phyloP scores from a whole-genome alignment of 2,888 invertebrate genomes.

The Teleiodes luculella region DNA sequence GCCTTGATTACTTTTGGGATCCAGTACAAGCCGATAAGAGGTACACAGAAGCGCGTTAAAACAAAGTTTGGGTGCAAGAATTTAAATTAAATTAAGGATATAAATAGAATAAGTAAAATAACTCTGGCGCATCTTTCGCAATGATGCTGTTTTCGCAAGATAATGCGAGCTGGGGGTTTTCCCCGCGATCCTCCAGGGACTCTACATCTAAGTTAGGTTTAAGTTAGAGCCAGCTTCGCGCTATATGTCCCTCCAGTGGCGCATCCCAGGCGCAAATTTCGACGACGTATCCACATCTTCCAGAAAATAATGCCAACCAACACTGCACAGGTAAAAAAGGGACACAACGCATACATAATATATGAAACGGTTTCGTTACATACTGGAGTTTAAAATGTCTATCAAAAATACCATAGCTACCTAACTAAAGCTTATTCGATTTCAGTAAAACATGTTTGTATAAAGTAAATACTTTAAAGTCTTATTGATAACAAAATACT shows the following conservation, averaged over 20 bases:
- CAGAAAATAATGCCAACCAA: slow-evolving; percentile 30
- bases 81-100: neutral
- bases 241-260: slow-evolving; percentile 56
- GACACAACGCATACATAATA: no score
- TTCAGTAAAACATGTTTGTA: no score
- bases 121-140: slow-evolving; percentile 24
- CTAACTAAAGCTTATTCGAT: no score
- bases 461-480: neutral
- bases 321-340: neutral
- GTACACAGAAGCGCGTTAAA: neutral
- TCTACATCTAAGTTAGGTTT: slow-evolving; percentile 62
- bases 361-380: no score
- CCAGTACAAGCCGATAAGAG: neutral
- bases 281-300: slow-evolving; percentile 35
- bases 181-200: slow-evolving; percentile 42
- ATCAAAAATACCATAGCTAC: no score
- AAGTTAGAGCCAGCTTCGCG: slow-evolving; percentile 54
- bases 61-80: neutral
- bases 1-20: no score
- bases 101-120: neutral
- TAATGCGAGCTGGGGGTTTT: slow-evolving; percentile 49
- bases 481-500: slow-evolving; percentile 10
- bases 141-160: slow-evolving; percentile 42
- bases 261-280: slow-evolving; percentile 44
- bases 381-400: no score